phyloP scores from a whole-genome alignment of 2,113 vertebrate species.

The Alaudala cheleensis region DNA sequence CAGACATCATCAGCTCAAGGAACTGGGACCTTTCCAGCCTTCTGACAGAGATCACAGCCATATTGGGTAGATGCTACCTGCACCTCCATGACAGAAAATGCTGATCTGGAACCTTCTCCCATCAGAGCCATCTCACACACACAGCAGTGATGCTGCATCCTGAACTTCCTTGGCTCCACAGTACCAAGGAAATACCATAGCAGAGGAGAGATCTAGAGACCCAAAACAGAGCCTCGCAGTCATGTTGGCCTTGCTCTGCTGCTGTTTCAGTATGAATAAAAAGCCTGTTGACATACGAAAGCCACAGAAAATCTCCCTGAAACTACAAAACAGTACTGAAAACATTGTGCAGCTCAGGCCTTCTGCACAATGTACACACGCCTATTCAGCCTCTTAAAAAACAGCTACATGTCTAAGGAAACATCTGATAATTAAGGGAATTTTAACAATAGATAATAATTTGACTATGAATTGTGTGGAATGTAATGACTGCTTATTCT shows the following conservation, averaged over 20 bases:
- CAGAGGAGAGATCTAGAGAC: neutral
- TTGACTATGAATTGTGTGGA: conserved; percentile 77
- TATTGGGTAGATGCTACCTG: neutral
- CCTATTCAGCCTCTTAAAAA: conserved; percentile 52
- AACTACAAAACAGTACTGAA: conserved; percentile 54
- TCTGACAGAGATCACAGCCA: neutral
- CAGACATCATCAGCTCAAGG: fast-evolving
- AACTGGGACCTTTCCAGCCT: neutral
- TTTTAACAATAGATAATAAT: conserved; percentile 83
- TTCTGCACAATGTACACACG: conserved; percentile 42
- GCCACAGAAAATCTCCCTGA: conserved; percentile 63
- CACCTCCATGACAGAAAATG: neutral
- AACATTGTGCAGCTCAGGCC: conserved; percentile 34
- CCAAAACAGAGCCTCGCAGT: neutral
- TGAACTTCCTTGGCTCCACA: neutral
- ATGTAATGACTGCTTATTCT: conserved; percentile 80
- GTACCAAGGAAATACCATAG: fast-evolving
- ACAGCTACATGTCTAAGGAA: conserved; percentile 67
- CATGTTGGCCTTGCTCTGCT: neutral
- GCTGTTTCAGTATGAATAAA: conserved; percentile 13
- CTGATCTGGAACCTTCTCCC: neutral
- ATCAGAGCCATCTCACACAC: neutral
- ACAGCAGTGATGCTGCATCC: neutral
- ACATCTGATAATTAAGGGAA: conserved; percentile 78
- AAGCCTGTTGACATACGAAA: conserved; percentile 51